phyloP scores from a whole-genome alignment of 2,113 vertebrate genomes.

The Sisor rabdophorus region DNA sequence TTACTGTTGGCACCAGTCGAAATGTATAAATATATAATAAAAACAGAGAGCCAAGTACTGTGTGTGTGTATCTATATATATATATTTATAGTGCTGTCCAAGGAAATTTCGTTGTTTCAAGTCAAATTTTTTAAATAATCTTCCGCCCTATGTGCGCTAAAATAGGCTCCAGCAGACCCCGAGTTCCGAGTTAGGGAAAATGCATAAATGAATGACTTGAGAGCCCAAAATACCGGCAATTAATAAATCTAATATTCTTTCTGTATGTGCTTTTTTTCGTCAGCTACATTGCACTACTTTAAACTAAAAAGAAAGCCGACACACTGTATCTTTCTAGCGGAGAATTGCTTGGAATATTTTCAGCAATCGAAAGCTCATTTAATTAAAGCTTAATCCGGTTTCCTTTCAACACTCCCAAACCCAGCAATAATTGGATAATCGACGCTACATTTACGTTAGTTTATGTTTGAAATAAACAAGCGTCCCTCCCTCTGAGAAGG shows the following conservation, averaged over 20 bases:
- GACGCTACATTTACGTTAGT: not conserved
- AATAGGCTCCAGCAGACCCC: no score
- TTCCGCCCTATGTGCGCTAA: no score
- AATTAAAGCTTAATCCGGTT: not conserved
- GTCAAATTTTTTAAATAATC: no score
- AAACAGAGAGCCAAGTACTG: constrained; percentile 49
- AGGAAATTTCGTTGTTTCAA: no score
- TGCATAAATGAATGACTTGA: no score
- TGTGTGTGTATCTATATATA: constrained; percentile 8
- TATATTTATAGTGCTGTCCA: no score
- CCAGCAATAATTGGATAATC: not conserved
- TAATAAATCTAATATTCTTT: no score
- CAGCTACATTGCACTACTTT: not conserved
- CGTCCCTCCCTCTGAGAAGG: not conserved
- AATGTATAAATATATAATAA: constrained; percentile 84
- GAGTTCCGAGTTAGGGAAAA: no score
- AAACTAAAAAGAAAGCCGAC: not conserved
- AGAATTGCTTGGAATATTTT: not conserved
- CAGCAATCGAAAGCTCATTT: not conserved
- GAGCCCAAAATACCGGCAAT: no score
- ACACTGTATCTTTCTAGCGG: not conserved
- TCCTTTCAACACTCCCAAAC: not conserved
- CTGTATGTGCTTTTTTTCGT: not conserved
- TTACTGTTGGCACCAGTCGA: constrained; percentile 83
- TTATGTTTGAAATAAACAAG: not conserved